These are phyloP conservation scores for Galaxea fascicularis DNA, from an alignment of 92 coral and sea anemone genomes.

Conservation along the genomic window DNA sequence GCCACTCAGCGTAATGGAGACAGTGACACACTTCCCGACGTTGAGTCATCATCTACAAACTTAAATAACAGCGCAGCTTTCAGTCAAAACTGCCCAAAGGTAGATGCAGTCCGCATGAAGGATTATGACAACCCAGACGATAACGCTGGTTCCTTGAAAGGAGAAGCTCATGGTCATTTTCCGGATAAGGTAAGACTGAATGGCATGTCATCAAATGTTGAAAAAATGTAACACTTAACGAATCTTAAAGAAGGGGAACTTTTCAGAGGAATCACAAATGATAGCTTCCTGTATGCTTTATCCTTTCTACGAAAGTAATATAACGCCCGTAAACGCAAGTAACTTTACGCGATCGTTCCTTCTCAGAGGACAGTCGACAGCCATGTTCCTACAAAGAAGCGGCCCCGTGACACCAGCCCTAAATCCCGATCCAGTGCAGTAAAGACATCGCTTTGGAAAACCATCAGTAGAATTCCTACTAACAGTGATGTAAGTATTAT, in stretches of 20 bases:
- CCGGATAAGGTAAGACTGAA: constrained; percentile 17
- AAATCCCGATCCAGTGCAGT: constrained; percentile 25
- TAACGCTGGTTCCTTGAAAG: constrained; percentile 15
- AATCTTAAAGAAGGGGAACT: constrained; percentile 20
- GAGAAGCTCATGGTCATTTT: constrained; percentile 20
- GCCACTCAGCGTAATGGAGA: constrained; percentile 23
- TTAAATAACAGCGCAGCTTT: constrained; percentile 11
- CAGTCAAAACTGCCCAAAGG: constrained; percentile 18
- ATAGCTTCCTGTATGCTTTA: constrained; percentile 15
- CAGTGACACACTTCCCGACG: constrained; percentile 20
- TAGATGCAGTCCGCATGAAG: constrained; percentile 31
- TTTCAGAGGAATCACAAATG: constrained; percentile 10
- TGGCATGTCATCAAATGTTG: neutral
- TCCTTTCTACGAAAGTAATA: neutral
- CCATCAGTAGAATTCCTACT: constrained; percentile 15
- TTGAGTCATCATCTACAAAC: constrained; percentile 1
- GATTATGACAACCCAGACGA: constrained; percentile 26
- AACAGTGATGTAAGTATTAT: constrained; percentile 26
- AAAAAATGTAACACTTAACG: constrained; percentile 24
- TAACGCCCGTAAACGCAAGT: neutral
- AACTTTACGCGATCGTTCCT: constrained; percentile 19
- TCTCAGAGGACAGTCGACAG: constrained; percentile 29
- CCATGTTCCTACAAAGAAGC: constrained; percentile 28
- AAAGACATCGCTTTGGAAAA: constrained; percentile 14
- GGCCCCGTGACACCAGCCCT: constrained; percentile 31